A percentile compares a stretch with the other conserved stretches of the same genome.
Conservation (phyloP, 1,140 invertebrate species). For the Leptinotarsa undecemlineata region DNA sequence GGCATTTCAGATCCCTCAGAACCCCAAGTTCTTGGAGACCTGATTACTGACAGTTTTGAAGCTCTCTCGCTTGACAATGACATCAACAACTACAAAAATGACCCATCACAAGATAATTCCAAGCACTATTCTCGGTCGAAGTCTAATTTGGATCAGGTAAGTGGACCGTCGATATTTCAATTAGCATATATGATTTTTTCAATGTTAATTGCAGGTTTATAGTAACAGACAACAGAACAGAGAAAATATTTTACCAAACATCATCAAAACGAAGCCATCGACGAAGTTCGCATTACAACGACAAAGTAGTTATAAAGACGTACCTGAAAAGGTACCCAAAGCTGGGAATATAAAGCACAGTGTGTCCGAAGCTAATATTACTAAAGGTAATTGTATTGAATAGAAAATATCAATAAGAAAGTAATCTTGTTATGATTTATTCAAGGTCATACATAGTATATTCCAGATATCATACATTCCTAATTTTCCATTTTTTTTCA, state of each 20-base stretch:
- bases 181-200: background rate
- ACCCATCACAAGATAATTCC: conserved; percentile 39
- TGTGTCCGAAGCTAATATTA: conserved; percentile 52
- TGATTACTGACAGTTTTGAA: conserved; percentile 47
- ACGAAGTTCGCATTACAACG: conserved; percentile 42
- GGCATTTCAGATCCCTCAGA: conserved; percentile 43
- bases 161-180: background rate
- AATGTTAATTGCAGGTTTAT: conserved; percentile 34
- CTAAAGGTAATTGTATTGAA: conserved; percentile 38
- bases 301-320: conserved; percentile 52
- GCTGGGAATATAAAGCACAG: conserved; percentile 51
- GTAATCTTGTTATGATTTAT: no score
- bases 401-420: background rate
- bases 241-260: conserved; percentile 45
- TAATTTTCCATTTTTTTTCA: no score
- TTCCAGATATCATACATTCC: no score
- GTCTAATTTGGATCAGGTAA: conserved; percentile 53
- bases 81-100: conserved; percentile 45
- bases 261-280: conserved; percentile 41
- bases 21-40: conserved; percentile 48
- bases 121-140: conserved; percentile 52
- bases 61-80: conserved; percentile 51
- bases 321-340: conserved; percentile 42
- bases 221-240: conserved; percentile 44
- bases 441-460: no score